Evolutionary conservation across 2,888 invertebrate genomes (phyloP).

Genomic region (Steinernema carpocapsae): DNA sequence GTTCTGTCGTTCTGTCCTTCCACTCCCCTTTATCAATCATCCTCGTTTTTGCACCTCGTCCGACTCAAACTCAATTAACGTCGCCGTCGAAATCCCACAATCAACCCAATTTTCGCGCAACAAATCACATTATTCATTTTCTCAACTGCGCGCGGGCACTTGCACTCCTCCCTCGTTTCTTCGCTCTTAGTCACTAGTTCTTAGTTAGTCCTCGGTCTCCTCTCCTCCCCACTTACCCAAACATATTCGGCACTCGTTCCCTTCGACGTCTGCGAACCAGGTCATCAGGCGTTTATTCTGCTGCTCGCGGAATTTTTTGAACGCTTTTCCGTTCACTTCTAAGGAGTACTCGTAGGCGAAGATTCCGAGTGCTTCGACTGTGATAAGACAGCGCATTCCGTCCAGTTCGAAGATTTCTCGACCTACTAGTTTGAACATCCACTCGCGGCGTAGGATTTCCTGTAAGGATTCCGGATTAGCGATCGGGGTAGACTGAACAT

Average conservation of each 20-base stretch:
- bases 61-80: slow-evolving; percentile 23
- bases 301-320: slow-evolving; percentile 81
- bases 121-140: slow-evolving; percentile 34
- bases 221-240: slow-evolving; percentile 75
- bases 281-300: slow-evolving; percentile 75
- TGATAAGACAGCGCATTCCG: slow-evolving; percentile 71
- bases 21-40: too few species aligned
- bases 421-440: slow-evolving; percentile 91
- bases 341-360: slow-evolving; percentile 84
- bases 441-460: slow-evolving; percentile 80
- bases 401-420: slow-evolving; percentile 80
- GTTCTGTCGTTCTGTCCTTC: too few species aligned
- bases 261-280: slow-evolving; percentile 76
- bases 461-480: slow-evolving; percentile 69
- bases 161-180: not conserved
- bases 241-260: slow-evolving; percentile 74
- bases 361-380: slow-evolving; percentile 75
- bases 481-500: too few species aligned
- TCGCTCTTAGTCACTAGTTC: not conserved
- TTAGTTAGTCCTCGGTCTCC: not conserved
- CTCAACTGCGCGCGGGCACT: not conserved
- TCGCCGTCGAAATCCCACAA: slow-evolving; percentile 26
- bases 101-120: slow-evolving; percentile 30
- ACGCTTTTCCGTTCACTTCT: slow-evolving; percentile 82
- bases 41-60: too few species aligned